phyloP scores from a whole-genome alignment of 2,797 vertebrate genomes.

The Neostethus bicornis region DNA sequence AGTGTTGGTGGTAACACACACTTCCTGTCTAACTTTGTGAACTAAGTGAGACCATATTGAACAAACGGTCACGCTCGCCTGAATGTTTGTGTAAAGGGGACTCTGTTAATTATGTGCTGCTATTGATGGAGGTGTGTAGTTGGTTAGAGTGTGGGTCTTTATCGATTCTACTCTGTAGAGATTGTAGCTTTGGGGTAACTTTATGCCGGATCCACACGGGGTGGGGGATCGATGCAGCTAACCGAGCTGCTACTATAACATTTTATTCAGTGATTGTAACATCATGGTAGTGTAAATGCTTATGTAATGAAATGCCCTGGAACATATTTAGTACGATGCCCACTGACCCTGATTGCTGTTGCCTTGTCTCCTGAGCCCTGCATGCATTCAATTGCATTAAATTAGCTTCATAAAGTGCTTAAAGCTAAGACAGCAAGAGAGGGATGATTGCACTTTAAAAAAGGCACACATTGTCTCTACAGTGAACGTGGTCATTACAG shows the following conservation, averaged over 20 bases:
- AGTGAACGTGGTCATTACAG: not conserved
- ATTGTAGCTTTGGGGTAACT: conserved; percentile 29
- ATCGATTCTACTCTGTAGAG: conserved; percentile 30
- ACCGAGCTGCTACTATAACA: conserved; percentile 13
- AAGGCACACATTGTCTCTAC: not conserved
- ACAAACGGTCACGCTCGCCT: conserved; percentile 36
- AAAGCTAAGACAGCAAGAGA: conserved; percentile 29
- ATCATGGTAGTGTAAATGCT: conserved; percentile 29
- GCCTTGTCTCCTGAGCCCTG: conserved; percentile 32
- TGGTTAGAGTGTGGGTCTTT: conserved; percentile 18
- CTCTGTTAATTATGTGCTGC: conserved; percentile 53
- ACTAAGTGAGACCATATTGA: conserved; percentile 66
- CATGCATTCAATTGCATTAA: conserved; percentile 55
- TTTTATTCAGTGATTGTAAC: conserved; percentile 30
- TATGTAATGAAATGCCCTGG: conserved; percentile 55
- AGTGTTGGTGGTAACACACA: conserved; percentile 22
- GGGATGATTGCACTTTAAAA: conserved; percentile 15
- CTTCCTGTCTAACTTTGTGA: conserved; percentile 64
- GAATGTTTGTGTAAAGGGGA: conserved; percentile 45
- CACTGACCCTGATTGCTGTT: conserved; percentile 57
- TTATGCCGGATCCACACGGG: conserved; percentile 42
- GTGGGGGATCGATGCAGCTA: conserved; percentile 37
- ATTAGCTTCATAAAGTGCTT: conserved; percentile 48
- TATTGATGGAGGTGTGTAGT: conserved; percentile 59
- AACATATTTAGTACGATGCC: conserved; percentile 39